A percentile compares a stretch with the other conserved stretches of the same genome.
Conservation (phyloP, 2,113 vertebrate species). For the Oceanites oceanicus region DNA sequence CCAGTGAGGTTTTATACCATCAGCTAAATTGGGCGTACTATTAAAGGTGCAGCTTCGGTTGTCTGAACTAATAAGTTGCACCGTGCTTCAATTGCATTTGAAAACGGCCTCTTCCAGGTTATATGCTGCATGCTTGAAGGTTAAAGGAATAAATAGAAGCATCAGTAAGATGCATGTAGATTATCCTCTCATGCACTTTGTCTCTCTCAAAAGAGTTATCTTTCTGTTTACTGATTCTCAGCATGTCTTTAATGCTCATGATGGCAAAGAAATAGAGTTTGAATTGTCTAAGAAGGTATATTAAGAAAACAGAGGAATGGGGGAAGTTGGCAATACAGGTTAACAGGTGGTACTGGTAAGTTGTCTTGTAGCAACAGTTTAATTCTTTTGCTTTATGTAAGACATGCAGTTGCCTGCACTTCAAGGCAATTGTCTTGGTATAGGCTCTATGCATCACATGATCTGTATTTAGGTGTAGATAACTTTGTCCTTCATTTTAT, state of each 20-base stretch:
- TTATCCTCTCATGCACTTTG: neutral
- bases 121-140: neutral
- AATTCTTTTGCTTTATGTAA: neutral
- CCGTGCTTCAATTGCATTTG: neutral
- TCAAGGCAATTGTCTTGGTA: neutral
- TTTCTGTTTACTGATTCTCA: neutral
- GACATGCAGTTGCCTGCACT: neutral
- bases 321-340: neutral
- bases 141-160: neutral
- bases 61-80: neutral
- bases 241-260: neutral
- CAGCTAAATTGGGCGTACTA: neutral
- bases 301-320: neutral
- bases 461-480: neutral
- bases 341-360: neutral
- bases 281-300: neutral
- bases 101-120: neutral
- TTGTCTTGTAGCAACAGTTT: neutral
- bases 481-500: neutral
- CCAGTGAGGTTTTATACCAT: neutral
- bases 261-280: neutral
- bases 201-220: neutral
- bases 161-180: neutral
- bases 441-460: neutral
- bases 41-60: neutral